These are phyloP conservation scores for Terrapene triunguis DNA, from an alignment of 2,113 vertebrate species.

Conservation along the genomic window DNA sequence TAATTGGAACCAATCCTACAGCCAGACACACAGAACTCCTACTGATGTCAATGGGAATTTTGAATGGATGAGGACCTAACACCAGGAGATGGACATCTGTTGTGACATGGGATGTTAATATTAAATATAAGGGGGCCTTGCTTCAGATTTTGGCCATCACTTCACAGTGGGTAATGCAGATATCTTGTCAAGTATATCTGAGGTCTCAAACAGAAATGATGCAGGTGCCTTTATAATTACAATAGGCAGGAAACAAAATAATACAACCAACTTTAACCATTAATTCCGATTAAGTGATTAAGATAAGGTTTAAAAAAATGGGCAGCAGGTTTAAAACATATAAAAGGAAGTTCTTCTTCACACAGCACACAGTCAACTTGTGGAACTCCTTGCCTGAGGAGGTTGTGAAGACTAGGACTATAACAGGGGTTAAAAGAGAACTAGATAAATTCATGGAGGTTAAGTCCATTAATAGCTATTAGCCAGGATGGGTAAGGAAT, in stretches of 20 bases:
- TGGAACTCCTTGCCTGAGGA: too few relatives aligned
- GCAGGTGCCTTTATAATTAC: background rate
- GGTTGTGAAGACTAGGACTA: too few relatives aligned
- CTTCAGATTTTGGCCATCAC: background rate
- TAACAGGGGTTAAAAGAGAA: too few relatives aligned
- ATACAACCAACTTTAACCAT: background rate
- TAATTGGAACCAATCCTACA: slow-evolving; percentile 47
- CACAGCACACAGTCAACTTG: too few relatives aligned
- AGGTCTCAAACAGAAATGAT: background rate
- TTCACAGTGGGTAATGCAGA: background rate
- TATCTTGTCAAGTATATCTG: background rate
- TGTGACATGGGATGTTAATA: background rate
- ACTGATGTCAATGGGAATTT: slow-evolving; percentile 38
- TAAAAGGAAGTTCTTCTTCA: too few relatives aligned
- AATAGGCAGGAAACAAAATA: background rate
- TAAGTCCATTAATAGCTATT: too few relatives aligned
- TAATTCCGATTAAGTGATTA: background rate
- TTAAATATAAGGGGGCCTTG: background rate
- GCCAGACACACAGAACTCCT: slow-evolving; percentile 55
- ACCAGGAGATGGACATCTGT: background rate
- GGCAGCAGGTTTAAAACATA: too few relatives aligned
- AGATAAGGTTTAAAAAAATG: too few relatives aligned
- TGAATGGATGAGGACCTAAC: slow-evolving; percentile 46
- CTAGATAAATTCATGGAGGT: too few relatives aligned
- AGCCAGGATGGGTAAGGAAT: too few relatives aligned